Evolutionary conservation across 2,797 vertebrate genomes (phyloP).

Genomic region (Tiaroga cobitis): DNA sequence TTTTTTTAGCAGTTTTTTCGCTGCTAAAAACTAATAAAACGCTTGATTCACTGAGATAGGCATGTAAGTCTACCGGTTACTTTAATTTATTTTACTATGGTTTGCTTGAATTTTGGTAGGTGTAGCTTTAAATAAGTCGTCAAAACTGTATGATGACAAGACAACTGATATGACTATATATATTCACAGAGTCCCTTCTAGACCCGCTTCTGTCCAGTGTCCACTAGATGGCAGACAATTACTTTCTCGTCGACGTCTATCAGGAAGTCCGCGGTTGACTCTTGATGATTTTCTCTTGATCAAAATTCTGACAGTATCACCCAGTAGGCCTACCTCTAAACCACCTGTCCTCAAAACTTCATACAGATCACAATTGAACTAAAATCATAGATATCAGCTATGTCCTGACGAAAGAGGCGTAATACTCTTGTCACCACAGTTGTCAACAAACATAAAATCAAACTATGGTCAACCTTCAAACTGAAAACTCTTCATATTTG

Average conservation of each 20-base stretch:
- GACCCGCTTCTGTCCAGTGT: background rate
- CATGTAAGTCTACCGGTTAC: background rate
- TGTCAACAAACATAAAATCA: background rate
- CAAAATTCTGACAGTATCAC: background rate
- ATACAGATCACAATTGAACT: background rate
- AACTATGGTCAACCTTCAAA: background rate
- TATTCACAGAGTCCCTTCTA: background rate
- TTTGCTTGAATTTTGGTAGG: background rate
- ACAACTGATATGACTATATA: no score
- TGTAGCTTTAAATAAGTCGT: background rate
- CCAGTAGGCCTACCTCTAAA: background rate
- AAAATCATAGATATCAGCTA: background rate
- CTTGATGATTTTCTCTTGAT: background rate
- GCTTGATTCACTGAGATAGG: background rate
- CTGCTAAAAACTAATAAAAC: background rate
- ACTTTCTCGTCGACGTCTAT: background rate
- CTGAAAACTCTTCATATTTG: background rate
- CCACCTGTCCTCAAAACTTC: background rate
- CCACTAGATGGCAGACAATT: slow-evolving; percentile 22
- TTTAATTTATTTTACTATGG: background rate
- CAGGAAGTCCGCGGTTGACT: background rate
- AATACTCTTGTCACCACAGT: background rate
- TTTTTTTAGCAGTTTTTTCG: background rate
- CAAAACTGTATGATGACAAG: no score
- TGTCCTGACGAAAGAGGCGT: background rate